Evolutionary conservation across 2,888 invertebrate species (phyloP).

Genomic region (Meteorus colon): DNA sequence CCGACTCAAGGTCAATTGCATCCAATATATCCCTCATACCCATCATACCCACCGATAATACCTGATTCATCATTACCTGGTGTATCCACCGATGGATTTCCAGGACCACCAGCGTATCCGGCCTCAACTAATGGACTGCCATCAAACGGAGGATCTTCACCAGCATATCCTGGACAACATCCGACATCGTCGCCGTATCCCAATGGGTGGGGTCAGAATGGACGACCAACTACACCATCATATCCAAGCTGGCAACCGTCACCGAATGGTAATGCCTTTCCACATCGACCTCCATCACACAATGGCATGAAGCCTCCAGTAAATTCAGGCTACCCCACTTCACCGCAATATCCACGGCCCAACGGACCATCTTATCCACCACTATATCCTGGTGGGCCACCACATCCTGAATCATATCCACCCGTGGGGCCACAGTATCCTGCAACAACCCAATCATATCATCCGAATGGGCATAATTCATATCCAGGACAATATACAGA

Average conservation of each 20-base stretch:
- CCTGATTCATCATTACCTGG: background rate
- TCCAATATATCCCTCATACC: background rate
- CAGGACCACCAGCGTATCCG: background rate
- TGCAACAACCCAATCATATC: background rate
- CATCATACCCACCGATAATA: background rate
- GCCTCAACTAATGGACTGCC: background rate
- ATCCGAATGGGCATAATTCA: background rate
- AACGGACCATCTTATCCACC: background rate
- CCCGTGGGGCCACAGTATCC: background rate
- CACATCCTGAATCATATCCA: background rate
- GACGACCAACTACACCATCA: background rate
- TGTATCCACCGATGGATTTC: constrained; percentile 6
- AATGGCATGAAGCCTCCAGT: background rate
- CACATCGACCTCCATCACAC: background rate
- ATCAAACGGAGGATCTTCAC: background rate
- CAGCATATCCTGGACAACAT: background rate
- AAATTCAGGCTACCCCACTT: too few relatives aligned
- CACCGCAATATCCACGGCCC: too few relatives aligned
- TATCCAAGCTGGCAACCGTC: background rate
- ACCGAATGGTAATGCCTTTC: too few relatives aligned
- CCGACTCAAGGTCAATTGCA: background rate
- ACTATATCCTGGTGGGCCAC: background rate
- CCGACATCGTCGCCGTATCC: background rate
- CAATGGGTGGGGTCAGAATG: background rate
- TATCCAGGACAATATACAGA: background rate